Base-by-base conservation (phyloP, 2,797 vertebrate genomes). In the Gymnothorax javanicus region DNA sequence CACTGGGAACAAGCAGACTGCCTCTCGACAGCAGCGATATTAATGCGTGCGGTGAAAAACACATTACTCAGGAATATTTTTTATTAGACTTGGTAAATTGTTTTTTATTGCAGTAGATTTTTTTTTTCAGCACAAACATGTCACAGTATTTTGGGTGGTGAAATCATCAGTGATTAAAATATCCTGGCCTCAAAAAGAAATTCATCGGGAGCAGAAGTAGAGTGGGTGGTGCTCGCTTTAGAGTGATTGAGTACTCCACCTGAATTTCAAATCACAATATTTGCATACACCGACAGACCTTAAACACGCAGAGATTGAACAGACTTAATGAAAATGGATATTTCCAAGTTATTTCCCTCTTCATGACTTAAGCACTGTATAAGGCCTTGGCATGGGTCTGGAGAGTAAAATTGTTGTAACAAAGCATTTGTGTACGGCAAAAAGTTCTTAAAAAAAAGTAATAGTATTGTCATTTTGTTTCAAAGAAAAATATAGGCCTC, bases 21-120 rank as follows among this genome's bases (percentile, higher is more conserved):
- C 60, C 86, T 83, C 64, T 20, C 12, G 81, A 27, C 57, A 58
- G 33, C 43, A 50, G 79, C 71, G 67, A 86, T 86, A 67, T 69
- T 82, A 62, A 82, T 71, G 77, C 20, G 33, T 86, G 85, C 25
- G 67, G 33, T 82, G 81, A 56, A 87, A 86, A 87, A 67, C 54
- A 54, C 81, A 87, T 87, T 83, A 75, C 69, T 84, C 25, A 43
- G 20, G 27, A 54, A 71, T 27, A 20, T 59, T 87, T 56, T 87
- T 87, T 83, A 84, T 54, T 50, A 84, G 54, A 69, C 71, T 69
- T 71, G 52, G 57, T 84, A 87, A 84, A 87, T 58, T 27, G 56
- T 33, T 87, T 84, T 75, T 84, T 71, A 73, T 84, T 71, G 69
- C 67, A n/a, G n/a, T 75, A 60, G 67, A 27, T 73, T 83, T 75